Evolutionary conservation across 23 tunicate species (phyloP), one percentile per base, ranked within the genome.

Genomic region (Phallusia fumigata): DNA sequence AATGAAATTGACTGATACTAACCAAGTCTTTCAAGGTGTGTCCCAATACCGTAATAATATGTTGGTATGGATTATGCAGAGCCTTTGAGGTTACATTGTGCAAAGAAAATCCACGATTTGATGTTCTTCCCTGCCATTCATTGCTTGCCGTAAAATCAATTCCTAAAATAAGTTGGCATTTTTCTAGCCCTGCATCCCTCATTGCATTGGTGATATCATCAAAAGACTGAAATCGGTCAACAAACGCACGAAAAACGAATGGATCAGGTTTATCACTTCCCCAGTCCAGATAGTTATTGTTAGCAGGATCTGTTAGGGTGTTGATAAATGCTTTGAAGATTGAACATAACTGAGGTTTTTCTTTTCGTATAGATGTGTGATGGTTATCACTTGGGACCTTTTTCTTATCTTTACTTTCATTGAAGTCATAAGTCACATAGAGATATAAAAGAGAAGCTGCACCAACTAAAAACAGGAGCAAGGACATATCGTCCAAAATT

Each of bases 91-190:
- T 80, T 0, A 92, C 35, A 36, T 84, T 58, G 58, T 94, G 98
- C 28, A 94, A 64, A 10, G 98, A 89, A 33, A 85, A 87, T 19
- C 98, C 98, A 35, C 83, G 86, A 75, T 89, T 87, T 16, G 85
- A 85, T 18, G 58, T 31, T 21, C 91, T 82, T 0, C 98, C 98
- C 53, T 94, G 98, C 98, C 98, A 94, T 76, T 86, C 91, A 85
- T 94, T 94, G 86, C 98, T 94, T 33, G 91, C 98, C 12, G 98
- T 94, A 65, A 94, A 94, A 79, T 94, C 98, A 32, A 94, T 83
- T 26, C 98, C 98, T 2, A 94, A 51, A 32, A 94, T 83, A 3
- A 94, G 83, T 30, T 81, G 85, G 76, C 90, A 94, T 31, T 85
- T 79, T 51, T 84, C 86, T 18, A 94, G 45, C 19, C 98, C 98